Base-by-base conservation (phyloP, 2,113 vertebrate species). In the Stigmatopora nigra region DNA sequence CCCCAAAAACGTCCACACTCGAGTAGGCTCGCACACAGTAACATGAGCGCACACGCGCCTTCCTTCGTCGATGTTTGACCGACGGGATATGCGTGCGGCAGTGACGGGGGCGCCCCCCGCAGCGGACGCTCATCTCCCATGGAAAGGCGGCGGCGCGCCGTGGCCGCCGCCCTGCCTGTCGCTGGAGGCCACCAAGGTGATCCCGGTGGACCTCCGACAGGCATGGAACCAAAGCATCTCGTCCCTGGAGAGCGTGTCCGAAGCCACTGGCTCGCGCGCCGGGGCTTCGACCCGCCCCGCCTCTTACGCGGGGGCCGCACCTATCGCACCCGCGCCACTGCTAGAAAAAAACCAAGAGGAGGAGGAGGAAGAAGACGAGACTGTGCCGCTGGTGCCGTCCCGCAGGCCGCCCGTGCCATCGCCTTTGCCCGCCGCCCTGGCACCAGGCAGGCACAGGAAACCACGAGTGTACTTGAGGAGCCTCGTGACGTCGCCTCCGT, bases 211-310 rank as follows among this genome's bases (percentile, higher is more conserved):
- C 84, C 92, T 97, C 58, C 93, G 97, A 87, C 91, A 91, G 68
- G 93, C 94, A 0, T 98, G 96, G 95, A 94, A 96, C 86, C 96
- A 98, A 89, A 98, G 95, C 87, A 95, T 97, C 81, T 97, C 94
- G 0, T 97, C 96, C 52, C 82, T 97, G 76, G 96, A 98, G 84
- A 97, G 95, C 82, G 86, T 97, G 3, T 91, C 91, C n/a, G 89
- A 89, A 47, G 81, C 0, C 17, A 17, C 77, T 36, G 84, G 90
- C 67, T 89, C 87, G 6, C 88, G 88, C 3, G 73, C 88, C 52
- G 87, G 79, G 36, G 84, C 86, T 71, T 88, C 87, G 20, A 88
- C 76, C 3, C 74, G 78, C 0, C 85, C 84, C 0, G 72, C 65
- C 49, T 82, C 83, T 48, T 85, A 80, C 76, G 75, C 81, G 0